Conservation (phyloP, 2,113 vertebrate species). For the Chloroceryle aenea region DNA sequence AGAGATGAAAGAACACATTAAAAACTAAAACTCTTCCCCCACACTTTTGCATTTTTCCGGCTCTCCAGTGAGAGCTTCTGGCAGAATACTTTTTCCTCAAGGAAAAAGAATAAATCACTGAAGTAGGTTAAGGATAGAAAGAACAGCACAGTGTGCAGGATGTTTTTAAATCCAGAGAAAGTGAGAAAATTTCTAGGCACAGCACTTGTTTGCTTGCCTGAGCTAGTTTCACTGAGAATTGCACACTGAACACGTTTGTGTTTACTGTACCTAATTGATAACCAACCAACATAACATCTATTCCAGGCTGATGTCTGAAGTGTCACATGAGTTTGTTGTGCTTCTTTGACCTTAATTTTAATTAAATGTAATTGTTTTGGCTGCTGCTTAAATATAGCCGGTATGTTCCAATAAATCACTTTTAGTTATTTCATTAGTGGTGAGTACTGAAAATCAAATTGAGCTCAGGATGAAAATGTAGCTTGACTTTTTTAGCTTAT, state of each 20-base stretch:
- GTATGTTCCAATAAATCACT: conserved; percentile 44
- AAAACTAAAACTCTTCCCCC: not conserved
- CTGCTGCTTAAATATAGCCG: conserved; percentile 35
- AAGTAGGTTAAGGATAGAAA: conserved; percentile 36
- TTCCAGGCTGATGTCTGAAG: not conserved
- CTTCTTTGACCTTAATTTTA: conserved; percentile 62
- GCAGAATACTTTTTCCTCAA: conserved; percentile 31
- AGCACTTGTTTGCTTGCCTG: not conserved
- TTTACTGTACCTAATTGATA: conserved; percentile 45
- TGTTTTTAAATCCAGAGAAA: conserved; percentile 41
- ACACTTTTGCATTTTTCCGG: conserved; percentile 10
- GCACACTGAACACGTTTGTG: not conserved
- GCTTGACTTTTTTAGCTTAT: not conserved
- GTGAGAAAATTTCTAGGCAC: not conserved
- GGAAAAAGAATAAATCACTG: conserved; percentile 57
- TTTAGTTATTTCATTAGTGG: conserved; percentile 43
- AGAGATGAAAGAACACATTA: conserved; percentile 34
- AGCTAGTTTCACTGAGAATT: not conserved
- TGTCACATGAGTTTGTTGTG: conserved; percentile 26
- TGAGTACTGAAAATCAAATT: conserved; percentile 24
- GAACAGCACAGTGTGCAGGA: not conserved
- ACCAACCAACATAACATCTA: conserved; percentile 6
- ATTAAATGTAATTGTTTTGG: conserved; percentile 52
- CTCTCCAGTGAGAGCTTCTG: not conserved
- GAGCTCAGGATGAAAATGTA: not conserved